phyloP scores from a whole-genome alignment of 2,888 invertebrate species.

The Hydrotaea diabolus region DNA sequence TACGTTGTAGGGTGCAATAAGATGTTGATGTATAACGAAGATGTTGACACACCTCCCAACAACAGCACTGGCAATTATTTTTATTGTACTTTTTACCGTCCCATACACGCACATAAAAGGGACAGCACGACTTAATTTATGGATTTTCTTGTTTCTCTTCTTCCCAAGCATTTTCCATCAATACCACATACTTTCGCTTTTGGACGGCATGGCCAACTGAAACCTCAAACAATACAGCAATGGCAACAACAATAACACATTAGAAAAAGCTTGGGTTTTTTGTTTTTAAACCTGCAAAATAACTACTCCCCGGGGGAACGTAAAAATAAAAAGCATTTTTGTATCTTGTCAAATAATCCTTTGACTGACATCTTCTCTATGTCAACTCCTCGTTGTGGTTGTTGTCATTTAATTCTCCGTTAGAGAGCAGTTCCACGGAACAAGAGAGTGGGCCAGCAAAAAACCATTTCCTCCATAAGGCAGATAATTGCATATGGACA shows the following conservation, averaged over 20 bases:
- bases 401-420: background rate
- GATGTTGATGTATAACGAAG: background rate
- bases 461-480: background rate
- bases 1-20: background rate
- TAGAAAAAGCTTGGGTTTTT: background rate
- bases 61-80: constrained; percentile 30
- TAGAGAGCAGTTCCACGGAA: background rate
- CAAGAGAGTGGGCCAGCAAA: background rate
- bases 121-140: background rate
- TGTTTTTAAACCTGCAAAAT: background rate
- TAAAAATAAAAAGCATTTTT: constrained; percentile 26
- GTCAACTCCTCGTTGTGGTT: background rate
- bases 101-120: background rate
- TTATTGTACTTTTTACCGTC: background rate
- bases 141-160: background rate
- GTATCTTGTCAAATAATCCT: constrained; percentile 29
- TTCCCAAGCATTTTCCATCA: background rate
- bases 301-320: constrained; percentile 20
- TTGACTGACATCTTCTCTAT: background rate
- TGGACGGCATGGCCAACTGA: background rate
- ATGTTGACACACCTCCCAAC: background rate
- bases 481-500: constrained; percentile 31
- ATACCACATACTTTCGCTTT: background rate
- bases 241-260: background rate
- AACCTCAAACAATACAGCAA: background rate